phyloP scores from a whole-genome alignment of 2,797 vertebrate species.

The Prunella strophiata region DNA sequence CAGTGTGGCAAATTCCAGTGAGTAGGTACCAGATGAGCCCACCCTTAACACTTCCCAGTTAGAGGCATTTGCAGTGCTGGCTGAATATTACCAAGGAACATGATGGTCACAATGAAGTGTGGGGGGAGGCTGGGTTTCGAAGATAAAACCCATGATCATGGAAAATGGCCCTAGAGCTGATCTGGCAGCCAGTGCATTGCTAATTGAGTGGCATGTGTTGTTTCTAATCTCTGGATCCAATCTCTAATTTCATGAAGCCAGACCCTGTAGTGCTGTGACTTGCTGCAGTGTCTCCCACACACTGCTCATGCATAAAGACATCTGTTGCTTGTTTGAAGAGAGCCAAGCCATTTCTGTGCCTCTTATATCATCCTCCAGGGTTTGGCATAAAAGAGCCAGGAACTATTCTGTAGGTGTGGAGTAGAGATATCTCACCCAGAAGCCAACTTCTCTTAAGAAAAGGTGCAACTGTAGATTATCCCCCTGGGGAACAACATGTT shows the following conservation, averaged over 20 bases:
- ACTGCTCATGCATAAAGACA: conserved; percentile 49
- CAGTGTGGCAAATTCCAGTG: background rate
- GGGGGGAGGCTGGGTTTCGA: background rate
- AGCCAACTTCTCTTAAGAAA: background rate
- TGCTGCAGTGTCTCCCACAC: conserved; percentile 58
- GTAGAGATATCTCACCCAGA: background rate
- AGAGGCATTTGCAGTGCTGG: background rate
- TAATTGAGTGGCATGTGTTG: conserved; percentile 52
- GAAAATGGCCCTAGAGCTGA: conserved; percentile 13
- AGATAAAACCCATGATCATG: background rate
- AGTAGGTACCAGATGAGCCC: background rate
- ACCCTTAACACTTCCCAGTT: background rate
- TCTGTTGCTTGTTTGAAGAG: conserved; percentile 60
- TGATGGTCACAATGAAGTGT: background rate
- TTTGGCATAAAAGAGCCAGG: background rate
- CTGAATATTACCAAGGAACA: background rate
- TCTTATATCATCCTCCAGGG: background rate
- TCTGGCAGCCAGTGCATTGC: conserved; percentile 18
- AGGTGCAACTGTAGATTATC: background rate
- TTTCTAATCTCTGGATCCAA: conserved; percentile 43
- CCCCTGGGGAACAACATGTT: background rate
- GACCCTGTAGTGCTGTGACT: conserved; percentile 29
- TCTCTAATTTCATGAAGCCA: conserved; percentile 39
- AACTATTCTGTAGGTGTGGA: background rate
- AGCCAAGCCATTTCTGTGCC: conserved; percentile 28